Percentiles rank a stretch among this genome's conserved stretches.
Conservation (phyloP, 1,140 invertebrate species). For the Zaprionus lachaisei region DNA sequence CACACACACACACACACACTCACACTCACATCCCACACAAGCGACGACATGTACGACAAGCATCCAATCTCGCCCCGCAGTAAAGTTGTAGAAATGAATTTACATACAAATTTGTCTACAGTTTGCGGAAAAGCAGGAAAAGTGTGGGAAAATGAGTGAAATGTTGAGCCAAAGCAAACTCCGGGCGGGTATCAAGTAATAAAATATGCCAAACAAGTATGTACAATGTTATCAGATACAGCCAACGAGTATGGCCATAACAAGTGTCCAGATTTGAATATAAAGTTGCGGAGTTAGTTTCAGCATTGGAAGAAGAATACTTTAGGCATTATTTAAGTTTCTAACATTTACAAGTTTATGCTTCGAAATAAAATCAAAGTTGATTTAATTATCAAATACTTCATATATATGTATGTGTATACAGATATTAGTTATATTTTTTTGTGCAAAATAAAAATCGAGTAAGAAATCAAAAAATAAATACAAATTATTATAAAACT, state of each 20-base stretch:
- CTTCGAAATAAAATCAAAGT: too few relatives aligned
- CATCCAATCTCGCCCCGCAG: conserved; percentile 51
- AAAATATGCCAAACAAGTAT: conserved; percentile 10
- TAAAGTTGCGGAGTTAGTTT: background rate
- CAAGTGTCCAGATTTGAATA: background rate
- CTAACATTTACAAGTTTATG: too few relatives aligned
- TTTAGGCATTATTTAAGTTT: background rate
- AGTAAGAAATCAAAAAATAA: too few relatives aligned
- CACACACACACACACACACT: background rate
- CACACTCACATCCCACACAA: background rate
- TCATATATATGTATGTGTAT: too few relatives aligned
- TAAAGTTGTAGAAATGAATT: conserved; percentile 56
- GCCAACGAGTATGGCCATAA: background rate
- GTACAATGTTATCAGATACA: conserved; percentile 1
- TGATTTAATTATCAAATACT: too few relatives aligned
- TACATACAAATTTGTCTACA: conserved; percentile 81
- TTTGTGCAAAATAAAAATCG: too few relatives aligned
- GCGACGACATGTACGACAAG: conserved; percentile 77
- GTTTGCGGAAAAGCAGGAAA: conserved; percentile 29
- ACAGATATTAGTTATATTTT: too few relatives aligned
- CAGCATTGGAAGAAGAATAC: background rate
- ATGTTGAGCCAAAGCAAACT: conserved; percentile 15
- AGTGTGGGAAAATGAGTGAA: conserved; percentile 52
- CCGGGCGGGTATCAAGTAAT: conserved; percentile 1
- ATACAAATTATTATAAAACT: too few relatives aligned